phyloP scores from a whole-genome alignment of 2,797 vertebrate genomes.

The Channallabes apus region DNA sequence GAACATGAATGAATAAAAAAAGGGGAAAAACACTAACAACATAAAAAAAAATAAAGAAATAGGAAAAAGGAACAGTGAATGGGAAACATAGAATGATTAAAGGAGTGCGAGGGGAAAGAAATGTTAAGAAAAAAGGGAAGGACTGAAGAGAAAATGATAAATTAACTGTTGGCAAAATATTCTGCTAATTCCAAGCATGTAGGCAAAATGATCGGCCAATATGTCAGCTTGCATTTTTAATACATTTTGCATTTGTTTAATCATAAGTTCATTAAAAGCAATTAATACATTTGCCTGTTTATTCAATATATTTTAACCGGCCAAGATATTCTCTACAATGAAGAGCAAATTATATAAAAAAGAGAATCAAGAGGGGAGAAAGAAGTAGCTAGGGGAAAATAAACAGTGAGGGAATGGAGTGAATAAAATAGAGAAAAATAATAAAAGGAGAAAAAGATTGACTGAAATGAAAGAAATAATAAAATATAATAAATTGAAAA shows the following conservation, averaged over 20 bases:
- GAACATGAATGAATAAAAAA: neutral
- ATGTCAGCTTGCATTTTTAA: neutral
- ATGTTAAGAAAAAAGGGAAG: neutral
- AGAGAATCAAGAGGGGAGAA: neutral
- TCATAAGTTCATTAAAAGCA: neutral
- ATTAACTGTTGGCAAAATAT: neutral
- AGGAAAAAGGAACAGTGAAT: neutral
- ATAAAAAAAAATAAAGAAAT: neutral
- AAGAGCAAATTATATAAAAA: too few species aligned
- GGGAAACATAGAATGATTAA: neutral
- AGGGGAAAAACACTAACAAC: neutral
- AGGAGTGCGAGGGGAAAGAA: neutral
- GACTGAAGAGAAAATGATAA: neutral
- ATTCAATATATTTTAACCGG: neutral
- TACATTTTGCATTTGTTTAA: neutral
- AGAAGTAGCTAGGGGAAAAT: neutral
- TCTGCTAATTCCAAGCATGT: neutral
- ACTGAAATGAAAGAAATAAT: neutral
- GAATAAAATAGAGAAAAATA: neutral
- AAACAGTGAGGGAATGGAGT: neutral
- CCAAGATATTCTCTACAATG: too few species aligned
- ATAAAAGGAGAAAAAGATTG: neutral
- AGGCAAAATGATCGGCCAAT: neutral
- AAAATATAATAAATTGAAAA: neutral
- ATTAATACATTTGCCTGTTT: neutral